Conservation (phyloP, 2,113 vertebrate genomes). For the Coturnix japonica region DNA sequence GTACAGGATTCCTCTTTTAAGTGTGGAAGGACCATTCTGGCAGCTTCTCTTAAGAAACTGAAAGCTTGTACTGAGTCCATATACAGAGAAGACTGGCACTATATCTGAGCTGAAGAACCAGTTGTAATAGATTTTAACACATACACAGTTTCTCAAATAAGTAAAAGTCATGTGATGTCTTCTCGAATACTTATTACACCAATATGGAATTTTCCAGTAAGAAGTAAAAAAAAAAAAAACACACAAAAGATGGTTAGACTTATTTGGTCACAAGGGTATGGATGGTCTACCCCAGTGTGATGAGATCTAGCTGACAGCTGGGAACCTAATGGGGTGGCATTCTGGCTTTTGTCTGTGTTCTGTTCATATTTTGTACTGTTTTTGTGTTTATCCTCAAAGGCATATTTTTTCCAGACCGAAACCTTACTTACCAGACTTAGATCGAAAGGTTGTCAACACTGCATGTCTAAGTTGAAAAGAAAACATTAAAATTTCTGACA, state of each 20-base stretch:
- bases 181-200: background rate
- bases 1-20: background rate
- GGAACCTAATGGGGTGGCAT: background rate
- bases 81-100: background rate
- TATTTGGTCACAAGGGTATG: background rate
- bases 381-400: slow-evolving; percentile 36
- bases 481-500: background rate
- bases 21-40: background rate
- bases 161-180: background rate
- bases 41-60: background rate
- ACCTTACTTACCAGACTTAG: too few relatives aligned
- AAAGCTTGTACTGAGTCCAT: background rate
- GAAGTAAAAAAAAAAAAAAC: background rate
- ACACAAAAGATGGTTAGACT: background rate
- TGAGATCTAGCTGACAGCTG: background rate
- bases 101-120: background rate
- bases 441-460: slow-evolving; percentile 1
- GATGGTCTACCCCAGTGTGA: background rate
- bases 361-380: background rate
- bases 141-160: background rate
- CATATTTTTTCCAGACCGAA: slow-evolving; percentile 25
- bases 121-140: background rate
- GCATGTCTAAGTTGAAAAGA: background rate
- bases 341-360: background rate
- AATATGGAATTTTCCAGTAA: background rate